Percentiles rank a stretch among this genome's conserved stretches.
Evolutionary conservation across 2,888 invertebrate species (phyloP).

Genomic region (Hypercompe scribonia): DNA sequence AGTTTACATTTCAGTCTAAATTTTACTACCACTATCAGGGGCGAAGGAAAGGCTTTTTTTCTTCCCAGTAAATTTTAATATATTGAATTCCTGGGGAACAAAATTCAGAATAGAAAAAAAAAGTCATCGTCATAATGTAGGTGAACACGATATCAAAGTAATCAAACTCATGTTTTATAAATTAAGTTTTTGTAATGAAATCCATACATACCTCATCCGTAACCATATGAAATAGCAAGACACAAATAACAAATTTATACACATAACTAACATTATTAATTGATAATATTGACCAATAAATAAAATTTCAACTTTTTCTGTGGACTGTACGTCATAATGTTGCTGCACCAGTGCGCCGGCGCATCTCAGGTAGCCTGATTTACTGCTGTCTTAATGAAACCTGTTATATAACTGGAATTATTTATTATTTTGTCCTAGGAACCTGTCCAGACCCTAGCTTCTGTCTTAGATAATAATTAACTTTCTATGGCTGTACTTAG

Average conservation of each 20-base stretch:
- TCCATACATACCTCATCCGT: background rate
- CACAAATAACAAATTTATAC: constrained; percentile 13
- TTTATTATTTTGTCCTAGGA: constrained; percentile 82
- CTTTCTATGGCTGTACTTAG: constrained; percentile 65
- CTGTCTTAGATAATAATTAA: constrained; percentile 82
- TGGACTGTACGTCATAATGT: constrained; percentile 65
- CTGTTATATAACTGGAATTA: constrained; percentile 85
- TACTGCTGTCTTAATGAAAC: constrained; percentile 84
- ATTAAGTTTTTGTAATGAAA: background rate
- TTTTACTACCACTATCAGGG: too few species aligned
- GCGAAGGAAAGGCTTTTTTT: too few species aligned
- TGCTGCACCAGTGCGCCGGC: constrained; percentile 66
- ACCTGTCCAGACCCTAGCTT: constrained; percentile 74
- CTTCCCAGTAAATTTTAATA: too few species aligned
- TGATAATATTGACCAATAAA: constrained; percentile 21
- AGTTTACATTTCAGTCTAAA: too few species aligned
- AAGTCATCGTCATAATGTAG: background rate
- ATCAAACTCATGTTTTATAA: background rate
- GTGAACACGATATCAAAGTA: background rate
- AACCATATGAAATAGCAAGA: background rate
- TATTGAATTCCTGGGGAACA: too few species aligned
- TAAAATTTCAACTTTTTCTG: constrained; percentile 50
- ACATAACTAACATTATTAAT: constrained; percentile 14
- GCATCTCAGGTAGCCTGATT: constrained; percentile 83
- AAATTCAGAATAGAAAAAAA: background rate